Base-by-base conservation (phyloP, 2,113 vertebrate species). In the Excalfactoria chinensis region DNA sequence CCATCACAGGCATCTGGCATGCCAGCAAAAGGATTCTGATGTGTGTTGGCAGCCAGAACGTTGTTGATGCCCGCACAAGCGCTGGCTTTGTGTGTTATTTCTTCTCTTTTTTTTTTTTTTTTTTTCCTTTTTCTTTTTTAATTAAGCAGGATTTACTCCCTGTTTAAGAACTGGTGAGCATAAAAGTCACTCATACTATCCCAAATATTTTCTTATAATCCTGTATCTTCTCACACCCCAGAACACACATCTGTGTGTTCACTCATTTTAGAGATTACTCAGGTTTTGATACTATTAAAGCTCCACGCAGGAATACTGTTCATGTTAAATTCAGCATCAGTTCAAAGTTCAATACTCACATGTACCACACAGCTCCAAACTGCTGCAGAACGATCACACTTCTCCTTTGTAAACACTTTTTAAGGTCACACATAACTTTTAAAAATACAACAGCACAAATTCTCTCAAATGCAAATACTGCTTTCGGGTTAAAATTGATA, bases 51-150 rank as follows among this genome's bases (percentile, higher is more conserved):
- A 92, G 80, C 53, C 60, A 68, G 53, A 84, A 80, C 14, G 6
- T 25, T 72, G 40, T 40, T 81, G 14, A 22, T 48, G 48, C 76
- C 67, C 37, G 17, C 11, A 30, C 25, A 16, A 59, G 11, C 49
- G 18, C 1, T 55, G 44, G 7, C 19, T 5, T n/a, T 28, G 0
- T 11, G 11, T 8, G 8, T 40, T 1, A 4, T 76, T 34, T 78
- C 44, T 60, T 9, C 12, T 78, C 40, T 25, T 66, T 4, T 25
- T 77, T 64, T 4, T 25, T 77, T 64, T 25, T 66, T 4, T 25
- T 77, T 64, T 4, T 25, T 77, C 59, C 68, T 10, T 49, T 76
- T 63, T 22, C 16, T 35, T 40, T 16, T 40, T 63, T 63, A 43
- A 34, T 34, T 4, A 56, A 62, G 5, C 23, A 16, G 28, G 46